phyloP scores from a whole-genome alignment of 2,797 vertebrate species.

The Anisognathus igniventris region DNA sequence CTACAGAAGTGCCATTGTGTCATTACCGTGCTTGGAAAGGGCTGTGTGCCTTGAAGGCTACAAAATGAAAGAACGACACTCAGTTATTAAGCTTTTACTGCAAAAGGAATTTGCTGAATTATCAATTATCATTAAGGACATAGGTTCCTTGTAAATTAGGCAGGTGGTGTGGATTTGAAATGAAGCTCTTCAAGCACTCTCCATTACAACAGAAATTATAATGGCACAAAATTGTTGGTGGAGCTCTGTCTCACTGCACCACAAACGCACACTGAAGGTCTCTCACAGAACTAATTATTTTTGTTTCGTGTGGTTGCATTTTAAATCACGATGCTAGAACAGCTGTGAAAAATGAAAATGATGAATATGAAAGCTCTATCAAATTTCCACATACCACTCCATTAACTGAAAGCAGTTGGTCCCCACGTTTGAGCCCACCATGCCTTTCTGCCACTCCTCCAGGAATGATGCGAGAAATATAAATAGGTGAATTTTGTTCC shows the following conservation, averaged over 20 bases:
- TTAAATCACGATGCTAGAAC: background rate
- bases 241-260: background rate
- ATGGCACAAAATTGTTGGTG: background rate
- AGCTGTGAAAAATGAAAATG: slow-evolving; percentile 23
- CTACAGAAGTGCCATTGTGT: background rate
- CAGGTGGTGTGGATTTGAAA: background rate
- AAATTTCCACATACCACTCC: slow-evolving; percentile 86
- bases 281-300: background rate
- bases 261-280: background rate
- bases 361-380: background rate
- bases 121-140: background rate
- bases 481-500: slow-evolving; percentile 98
- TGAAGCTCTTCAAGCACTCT: background rate
- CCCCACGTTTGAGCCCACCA: slow-evolving; percentile 93
- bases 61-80: background rate
- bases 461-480: slow-evolving; percentile 98
- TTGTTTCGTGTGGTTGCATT: background rate
- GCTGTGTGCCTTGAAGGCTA: background rate
- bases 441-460: slow-evolving; percentile 96
- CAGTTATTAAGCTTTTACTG: background rate
- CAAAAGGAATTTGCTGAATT: background rate
- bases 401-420: slow-evolving; percentile 96
- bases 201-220: background rate
- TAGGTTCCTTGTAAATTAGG: background rate
- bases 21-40: background rate